These are phyloP conservation scores for Drosophila meridiana DNA, from an alignment of 2,888 invertebrate species.

Conservation along the genomic window DNA sequence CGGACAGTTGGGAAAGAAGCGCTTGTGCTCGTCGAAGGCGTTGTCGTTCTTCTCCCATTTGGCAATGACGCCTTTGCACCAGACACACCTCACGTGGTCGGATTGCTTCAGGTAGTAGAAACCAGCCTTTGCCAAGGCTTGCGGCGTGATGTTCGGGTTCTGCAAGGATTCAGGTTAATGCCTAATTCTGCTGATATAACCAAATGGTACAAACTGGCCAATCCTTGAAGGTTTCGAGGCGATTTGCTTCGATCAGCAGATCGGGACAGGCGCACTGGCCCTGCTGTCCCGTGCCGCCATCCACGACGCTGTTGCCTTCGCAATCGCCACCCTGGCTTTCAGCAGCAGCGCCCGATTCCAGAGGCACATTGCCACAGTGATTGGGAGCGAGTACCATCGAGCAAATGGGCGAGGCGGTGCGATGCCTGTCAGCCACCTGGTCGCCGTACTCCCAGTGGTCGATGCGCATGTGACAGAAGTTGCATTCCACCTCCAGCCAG, in stretches of 20 bases:
- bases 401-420: slow-evolving; percentile 88
- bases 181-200: background rate
- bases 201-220: slow-evolving; percentile 88
- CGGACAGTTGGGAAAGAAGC: slow-evolving; percentile 92
- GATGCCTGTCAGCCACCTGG: slow-evolving; percentile 89
- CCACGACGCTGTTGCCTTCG: slow-evolving; percentile 55
- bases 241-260: slow-evolving; percentile 88
- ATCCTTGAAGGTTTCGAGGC: slow-evolving; percentile 89
- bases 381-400: slow-evolving; percentile 89
- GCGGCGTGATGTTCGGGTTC: slow-evolving; percentile 87
- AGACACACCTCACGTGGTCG: slow-evolving; percentile 92
- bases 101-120: slow-evolving; percentile 92
- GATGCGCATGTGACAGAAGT: slow-evolving; percentile 90
- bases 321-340: slow-evolving; percentile 22
- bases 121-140: slow-evolving; percentile 92
- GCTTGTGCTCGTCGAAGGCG: slow-evolving; percentile 91
- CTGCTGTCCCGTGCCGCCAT: slow-evolving; percentile 39
- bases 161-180: slow-evolving; percentile 54
- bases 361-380: slow-evolving; percentile 89
- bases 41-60: slow-evolving; percentile 93
- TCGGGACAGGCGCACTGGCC: slow-evolving; percentile 77
- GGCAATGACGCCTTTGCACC: slow-evolving; percentile 91
- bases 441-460: slow-evolving; percentile 92
- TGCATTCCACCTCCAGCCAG: slow-evolving; percentile 91
- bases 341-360: slow-evolving; percentile 7